Conservation (phyloP, 2,888 invertebrate species). For the Sinotaia quadrata region DNA sequence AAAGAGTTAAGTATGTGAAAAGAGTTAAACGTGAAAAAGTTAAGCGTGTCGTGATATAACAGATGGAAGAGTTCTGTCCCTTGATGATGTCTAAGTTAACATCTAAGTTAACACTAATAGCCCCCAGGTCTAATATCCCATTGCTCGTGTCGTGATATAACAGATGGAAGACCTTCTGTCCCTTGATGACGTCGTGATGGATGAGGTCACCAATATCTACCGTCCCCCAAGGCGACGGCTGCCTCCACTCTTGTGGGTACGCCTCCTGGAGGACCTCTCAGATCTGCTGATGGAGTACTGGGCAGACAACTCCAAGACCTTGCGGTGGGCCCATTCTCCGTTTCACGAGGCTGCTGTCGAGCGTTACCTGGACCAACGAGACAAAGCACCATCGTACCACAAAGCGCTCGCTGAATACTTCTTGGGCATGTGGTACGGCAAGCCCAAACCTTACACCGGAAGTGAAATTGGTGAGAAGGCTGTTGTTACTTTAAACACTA, state of each 20-base stretch:
- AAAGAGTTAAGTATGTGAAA: too few relatives aligned
- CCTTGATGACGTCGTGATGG: slow-evolving; percentile 67
- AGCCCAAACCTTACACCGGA: slow-evolving; percentile 56
- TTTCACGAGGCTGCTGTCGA: slow-evolving; percentile 78
- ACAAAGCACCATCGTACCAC: slow-evolving; percentile 70
- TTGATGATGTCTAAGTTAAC: too few relatives aligned
- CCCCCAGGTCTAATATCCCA: too few relatives aligned
- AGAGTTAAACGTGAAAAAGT: too few relatives aligned
- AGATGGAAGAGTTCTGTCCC: too few relatives aligned
- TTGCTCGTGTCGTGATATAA: too few relatives aligned
- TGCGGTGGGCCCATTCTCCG: slow-evolving; percentile 79
- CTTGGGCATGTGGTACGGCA: slow-evolving; percentile 63
- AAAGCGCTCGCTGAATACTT: slow-evolving; percentile 69
- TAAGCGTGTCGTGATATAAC: too few relatives aligned
- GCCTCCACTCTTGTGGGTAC: slow-evolving; percentile 61
- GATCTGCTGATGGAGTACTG: slow-evolving; percentile 51
- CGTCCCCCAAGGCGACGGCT: slow-evolving; percentile 55
- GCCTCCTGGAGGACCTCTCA: slow-evolving; percentile 55
- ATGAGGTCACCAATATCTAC: slow-evolving; percentile 47
- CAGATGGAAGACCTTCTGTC: slow-evolving; percentile 80
- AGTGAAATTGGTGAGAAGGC: slow-evolving; percentile 45
- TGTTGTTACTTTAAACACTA: too few relatives aligned
- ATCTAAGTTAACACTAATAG: too few relatives aligned
- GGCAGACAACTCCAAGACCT: slow-evolving; percentile 63
- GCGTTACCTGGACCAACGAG: slow-evolving; percentile 75